phyloP scores from a whole-genome alignment of 2,888 invertebrate genomes.

The Doris montereyensis region DNA sequence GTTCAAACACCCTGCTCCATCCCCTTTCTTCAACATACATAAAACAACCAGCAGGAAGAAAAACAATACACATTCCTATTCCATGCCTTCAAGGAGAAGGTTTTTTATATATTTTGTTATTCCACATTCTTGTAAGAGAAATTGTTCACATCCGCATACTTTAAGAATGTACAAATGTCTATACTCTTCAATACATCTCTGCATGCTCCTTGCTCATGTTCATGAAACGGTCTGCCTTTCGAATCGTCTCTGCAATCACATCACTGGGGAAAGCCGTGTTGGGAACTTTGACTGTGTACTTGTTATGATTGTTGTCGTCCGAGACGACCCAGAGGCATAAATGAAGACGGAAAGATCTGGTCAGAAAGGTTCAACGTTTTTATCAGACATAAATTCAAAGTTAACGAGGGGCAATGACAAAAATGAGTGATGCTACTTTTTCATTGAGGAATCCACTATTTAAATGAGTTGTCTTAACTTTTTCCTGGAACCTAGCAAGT shows the following conservation, averaged over 20 bases:
- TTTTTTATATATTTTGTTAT: conserved; percentile 73
- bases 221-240: conserved; percentile 71
- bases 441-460: no score
- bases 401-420: no score
- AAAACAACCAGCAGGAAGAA: neutral
- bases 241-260: conserved; percentile 74
- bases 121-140: conserved; percentile 72
- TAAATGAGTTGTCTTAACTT: no score
- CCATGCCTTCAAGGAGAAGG: no score
- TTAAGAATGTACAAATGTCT: conserved; percentile 73
- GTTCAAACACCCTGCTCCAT: neutral
- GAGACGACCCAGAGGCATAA: conserved; percentile 74
- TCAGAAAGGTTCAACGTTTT: no score
- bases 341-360: conserved; percentile 65
- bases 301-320: conserved; percentile 70
- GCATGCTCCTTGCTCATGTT: conserved; percentile 69
- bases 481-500: no score
- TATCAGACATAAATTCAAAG: no score
- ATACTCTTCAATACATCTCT: conserved; percentile 68
- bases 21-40: neutral
- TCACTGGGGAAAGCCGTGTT: conserved; percentile 73
- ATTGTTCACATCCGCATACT: conserved; percentile 75
- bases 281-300: conserved; percentile 73
- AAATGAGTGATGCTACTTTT: no score
- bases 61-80: neutral